phyloP scores from a whole-genome alignment of 2,888 invertebrate species.

The Cacoxenus indagator region DNA sequence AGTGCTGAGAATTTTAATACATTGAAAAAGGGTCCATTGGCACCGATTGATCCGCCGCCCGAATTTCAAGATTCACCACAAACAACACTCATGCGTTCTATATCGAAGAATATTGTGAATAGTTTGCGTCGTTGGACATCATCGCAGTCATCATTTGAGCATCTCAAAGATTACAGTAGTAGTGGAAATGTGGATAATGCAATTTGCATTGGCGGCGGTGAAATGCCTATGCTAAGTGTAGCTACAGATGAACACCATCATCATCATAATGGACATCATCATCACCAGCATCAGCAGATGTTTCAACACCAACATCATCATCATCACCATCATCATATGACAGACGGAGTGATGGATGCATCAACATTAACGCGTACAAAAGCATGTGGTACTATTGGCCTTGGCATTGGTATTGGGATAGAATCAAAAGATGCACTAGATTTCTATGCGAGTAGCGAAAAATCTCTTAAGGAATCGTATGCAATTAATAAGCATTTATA shows the following conservation, averaged over 20 bases:
- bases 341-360: conserved; percentile 34
- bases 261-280: background rate
- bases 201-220: conserved; percentile 34
- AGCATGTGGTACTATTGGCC: background rate
- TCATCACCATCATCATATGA: conserved; percentile 14
- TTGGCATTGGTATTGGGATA: conserved; percentile 17
- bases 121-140: conserved; percentile 66
- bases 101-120: conserved; percentile 63
- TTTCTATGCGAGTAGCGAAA: conserved; percentile 39
- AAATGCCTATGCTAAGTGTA: background rate
- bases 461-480: conserved; percentile 62
- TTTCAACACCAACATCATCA: background rate
- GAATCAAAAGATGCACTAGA: conserved; percentile 28
- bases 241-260: conserved; percentile 1
- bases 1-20: conserved; percentile 87
- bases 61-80: conserved; percentile 79
- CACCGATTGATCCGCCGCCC: conserved; percentile 84
- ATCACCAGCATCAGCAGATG: background rate
- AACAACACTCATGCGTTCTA: conserved; percentile 67
- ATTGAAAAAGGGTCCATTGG: conserved; percentile 83
- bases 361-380: background rate
- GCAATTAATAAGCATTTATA: conserved; percentile 67
- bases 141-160: conserved; percentile 68
- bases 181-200: conserved; percentile 35
- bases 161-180: conserved; percentile 54